phyloP scores from a whole-genome alignment of 1,140 invertebrate genomes.

The Macrotrachela quadricornifera region DNA sequence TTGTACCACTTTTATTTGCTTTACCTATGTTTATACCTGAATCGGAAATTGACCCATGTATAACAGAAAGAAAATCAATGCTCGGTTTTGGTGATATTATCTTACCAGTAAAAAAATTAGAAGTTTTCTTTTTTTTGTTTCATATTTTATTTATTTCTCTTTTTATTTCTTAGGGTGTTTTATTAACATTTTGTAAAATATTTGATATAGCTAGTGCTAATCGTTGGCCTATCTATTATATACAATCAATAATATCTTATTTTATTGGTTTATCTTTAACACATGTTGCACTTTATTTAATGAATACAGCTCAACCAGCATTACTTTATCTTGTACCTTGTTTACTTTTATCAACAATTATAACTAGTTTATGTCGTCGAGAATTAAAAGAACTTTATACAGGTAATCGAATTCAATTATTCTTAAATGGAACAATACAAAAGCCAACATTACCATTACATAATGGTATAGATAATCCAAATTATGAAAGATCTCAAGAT shows the following conservation, averaged over 20 bases:
- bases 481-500: too few species aligned
- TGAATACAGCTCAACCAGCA: slow-evolving; percentile 39
- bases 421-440: too few species aligned
- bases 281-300: slow-evolving; percentile 35
- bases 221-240: background rate
- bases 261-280: slow-evolving; percentile 35
- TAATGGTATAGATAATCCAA: too few species aligned
- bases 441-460: too few species aligned
- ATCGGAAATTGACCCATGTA: slow-evolving; percentile 15
- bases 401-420: too few species aligned
- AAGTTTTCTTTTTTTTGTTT: background rate
- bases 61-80: slow-evolving; percentile 21
- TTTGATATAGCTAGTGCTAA: background rate
- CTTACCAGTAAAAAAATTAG: slow-evolving; percentile 29
- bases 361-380: background rate
- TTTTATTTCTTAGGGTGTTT: too few species aligned
- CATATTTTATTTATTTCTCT: too few species aligned
- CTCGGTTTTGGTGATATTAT: slow-evolving; percentile 42
- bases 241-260: slow-evolving; percentile 31
- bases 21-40: slow-evolving; percentile 27
- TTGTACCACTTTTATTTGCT: slow-evolving; percentile 37
- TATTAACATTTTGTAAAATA: background rate
- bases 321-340: slow-evolving; percentile 34
- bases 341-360: background rate
- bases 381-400: too few species aligned